phyloP scores from a whole-genome alignment of 1,140 invertebrate species.

The Bicyclus anynana region DNA sequence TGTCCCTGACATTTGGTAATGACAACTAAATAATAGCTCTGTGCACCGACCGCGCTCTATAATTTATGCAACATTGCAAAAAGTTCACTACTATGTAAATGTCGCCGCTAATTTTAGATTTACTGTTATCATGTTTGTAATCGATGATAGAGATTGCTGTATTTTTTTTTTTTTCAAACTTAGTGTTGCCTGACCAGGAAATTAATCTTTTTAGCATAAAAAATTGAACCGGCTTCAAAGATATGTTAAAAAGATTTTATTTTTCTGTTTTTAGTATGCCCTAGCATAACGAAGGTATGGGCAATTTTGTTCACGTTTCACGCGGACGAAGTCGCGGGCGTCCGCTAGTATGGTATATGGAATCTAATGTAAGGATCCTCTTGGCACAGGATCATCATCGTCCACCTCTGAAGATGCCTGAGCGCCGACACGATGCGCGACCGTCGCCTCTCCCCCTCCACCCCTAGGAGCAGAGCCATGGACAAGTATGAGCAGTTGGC shows the following conservation, averaged over 20 bases:
- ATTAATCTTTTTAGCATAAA: no score
- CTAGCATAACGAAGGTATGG: no score
- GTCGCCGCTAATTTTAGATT: background rate
- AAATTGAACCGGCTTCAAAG: no score
- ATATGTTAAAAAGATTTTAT: no score
- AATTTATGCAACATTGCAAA: background rate
- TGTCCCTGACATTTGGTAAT: background rate
- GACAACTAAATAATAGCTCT: background rate
- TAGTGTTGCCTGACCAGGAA: no score
- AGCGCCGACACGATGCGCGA: conserved; percentile 22
- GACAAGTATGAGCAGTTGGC: conserved; percentile 79
- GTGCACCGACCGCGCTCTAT: background rate
- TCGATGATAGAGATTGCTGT: no score
- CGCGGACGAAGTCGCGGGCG: no score
- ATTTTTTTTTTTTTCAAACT: no score
- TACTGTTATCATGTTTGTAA: background rate
- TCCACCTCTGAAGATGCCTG: conserved; percentile 2
- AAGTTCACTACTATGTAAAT: background rate
- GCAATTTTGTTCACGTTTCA: no score
- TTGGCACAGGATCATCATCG: conserved; percentile 10
- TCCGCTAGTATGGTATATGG: no score
- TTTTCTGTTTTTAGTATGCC: no score
- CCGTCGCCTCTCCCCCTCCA: conserved; percentile 43
- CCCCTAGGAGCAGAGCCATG: conserved; percentile 59
- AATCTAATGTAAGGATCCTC: background rate